Evolutionary conservation across 2,113 vertebrate genomes (phyloP).

Genomic region (Stercorarius parasiticus): DNA sequence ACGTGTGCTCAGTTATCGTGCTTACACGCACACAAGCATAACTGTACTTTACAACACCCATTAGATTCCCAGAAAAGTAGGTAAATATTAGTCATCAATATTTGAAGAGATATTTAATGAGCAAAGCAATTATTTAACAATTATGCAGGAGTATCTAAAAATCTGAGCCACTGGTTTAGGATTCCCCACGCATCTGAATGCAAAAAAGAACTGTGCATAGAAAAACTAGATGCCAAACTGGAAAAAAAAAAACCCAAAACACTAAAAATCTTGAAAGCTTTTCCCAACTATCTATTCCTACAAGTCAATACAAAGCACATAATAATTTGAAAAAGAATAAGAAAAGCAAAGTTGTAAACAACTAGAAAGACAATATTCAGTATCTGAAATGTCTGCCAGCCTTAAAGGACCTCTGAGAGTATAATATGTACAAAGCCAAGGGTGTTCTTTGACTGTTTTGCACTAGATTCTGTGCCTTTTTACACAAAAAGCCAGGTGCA

Average conservation of each 20-base stretch:
- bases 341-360: not conserved
- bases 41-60: not conserved
- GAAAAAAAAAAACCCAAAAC: rapidly evolving
- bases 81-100: not conserved
- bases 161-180: not conserved
- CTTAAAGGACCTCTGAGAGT: not conserved
- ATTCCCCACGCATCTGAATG: not conserved
- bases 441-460: not conserved
- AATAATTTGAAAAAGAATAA: not conserved
- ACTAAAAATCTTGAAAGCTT: not conserved
- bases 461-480: not conserved
- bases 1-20: not conserved
- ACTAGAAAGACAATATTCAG: not conserved
- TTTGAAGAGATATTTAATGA: not conserved
- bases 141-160: not conserved
- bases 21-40: not conserved
- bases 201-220: not conserved
- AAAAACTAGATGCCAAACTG: not conserved
- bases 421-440: not conserved
- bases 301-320: not conserved
- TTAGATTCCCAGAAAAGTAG: not conserved
- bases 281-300: not conserved
- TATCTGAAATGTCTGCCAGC: not conserved
- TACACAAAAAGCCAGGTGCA: not conserved
- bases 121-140: not conserved